Evolutionary conservation across 2,797 vertebrate species (phyloP), one percentile per base, ranked within the genome.

Genomic region (Crax fasciolata): DNA sequence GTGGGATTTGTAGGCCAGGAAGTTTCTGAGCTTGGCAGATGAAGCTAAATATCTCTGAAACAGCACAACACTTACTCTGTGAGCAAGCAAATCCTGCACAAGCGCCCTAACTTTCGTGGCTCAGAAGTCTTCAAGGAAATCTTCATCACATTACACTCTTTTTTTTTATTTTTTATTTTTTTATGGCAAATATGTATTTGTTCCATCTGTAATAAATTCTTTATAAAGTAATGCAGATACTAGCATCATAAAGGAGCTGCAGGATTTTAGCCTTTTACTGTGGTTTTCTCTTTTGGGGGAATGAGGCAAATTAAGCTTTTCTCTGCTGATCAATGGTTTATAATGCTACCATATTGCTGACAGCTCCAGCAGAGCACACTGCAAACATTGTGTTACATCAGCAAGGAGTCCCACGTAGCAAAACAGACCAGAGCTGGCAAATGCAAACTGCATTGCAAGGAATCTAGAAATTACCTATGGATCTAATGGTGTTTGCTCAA

Each of bases 241-340:
- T 75, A 32, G 28, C 0, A 0, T 72, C 35, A 43, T 78, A 72
- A 89, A 80, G 21, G 44, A 80, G 48, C 1, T 4, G 62, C 5
- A 35, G 0, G 0, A 30, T 94, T 91, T 80, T 72, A 68, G 66
- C 7, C 46, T 85, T 84, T 83, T 54, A 51, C 25, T 73, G n/a
- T 72, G n/a, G 6, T 35, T 94, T 85, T 65, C 30, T 15, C 18
- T 73, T 59, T 88, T 59, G 43, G 30, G 21, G 39, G 68, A 91
- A 89, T 13, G 35, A 81, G 35, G n/a, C n/a, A 92, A 87, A 90
- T 58, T 54, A 86, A 90, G 46, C 6, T 46, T 81, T 90, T 81
- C n/a, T 67, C 78, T 65, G 38, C 18, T 75, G 38, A 68, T 74
- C 62, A 19, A 21, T 38, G 18, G 35, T 55, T 85, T 95, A 71